These are phyloP conservation scores for Callorhinus ursinus DNA, from an alignment of 2,113 vertebrate genomes.

Conservation along the genomic window DNA sequence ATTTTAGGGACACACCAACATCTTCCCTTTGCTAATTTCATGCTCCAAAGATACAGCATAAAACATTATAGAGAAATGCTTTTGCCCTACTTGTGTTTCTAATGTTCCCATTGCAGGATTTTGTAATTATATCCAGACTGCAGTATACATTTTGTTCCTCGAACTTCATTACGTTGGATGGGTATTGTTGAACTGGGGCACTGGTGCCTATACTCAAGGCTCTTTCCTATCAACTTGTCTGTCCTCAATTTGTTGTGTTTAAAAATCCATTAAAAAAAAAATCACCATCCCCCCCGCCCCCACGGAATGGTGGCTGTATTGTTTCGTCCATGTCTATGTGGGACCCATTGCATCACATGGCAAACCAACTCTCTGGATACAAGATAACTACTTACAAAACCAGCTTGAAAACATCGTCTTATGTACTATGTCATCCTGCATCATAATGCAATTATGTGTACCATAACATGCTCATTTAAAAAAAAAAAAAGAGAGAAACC, in stretches of 20 bases:
- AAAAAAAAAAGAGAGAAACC: slow-evolving; percentile 62
- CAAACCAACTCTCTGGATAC: slow-evolving; percentile 64
- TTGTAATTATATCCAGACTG: slow-evolving; percentile 49
- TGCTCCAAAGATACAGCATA: slow-evolving; percentile 47
- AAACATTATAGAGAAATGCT: neutral
- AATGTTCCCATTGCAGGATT: slow-evolving; percentile 48
- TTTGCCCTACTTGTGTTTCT: neutral
- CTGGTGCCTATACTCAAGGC: slow-evolving; percentile 65
- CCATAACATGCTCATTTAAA: slow-evolving; percentile 71
- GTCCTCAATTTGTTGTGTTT: slow-evolving; percentile 69
- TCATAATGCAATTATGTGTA: slow-evolving; percentile 74
- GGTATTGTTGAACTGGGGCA: slow-evolving; percentile 66
- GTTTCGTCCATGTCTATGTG: slow-evolving; percentile 69
- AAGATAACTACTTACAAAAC: slow-evolving; percentile 72
- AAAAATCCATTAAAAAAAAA: slow-evolving; percentile 55
- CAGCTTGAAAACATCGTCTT: slow-evolving; percentile 80
- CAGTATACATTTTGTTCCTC: slow-evolving; percentile 52
- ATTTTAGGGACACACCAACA: slow-evolving; percentile 36
- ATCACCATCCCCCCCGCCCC: neutral
- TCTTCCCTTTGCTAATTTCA: slow-evolving; percentile 40
- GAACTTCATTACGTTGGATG: slow-evolving; percentile 42
- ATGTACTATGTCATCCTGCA: slow-evolving; percentile 67
- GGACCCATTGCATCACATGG: slow-evolving; percentile 53
- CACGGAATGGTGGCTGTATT: slow-evolving; percentile 45
- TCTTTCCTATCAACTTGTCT: slow-evolving; percentile 82